A percentile compares a stretch with the other conserved stretches of the same genome.
Conservation (phyloP, 2,113 vertebrate species). For the Micronycteris hirsuta region DNA sequence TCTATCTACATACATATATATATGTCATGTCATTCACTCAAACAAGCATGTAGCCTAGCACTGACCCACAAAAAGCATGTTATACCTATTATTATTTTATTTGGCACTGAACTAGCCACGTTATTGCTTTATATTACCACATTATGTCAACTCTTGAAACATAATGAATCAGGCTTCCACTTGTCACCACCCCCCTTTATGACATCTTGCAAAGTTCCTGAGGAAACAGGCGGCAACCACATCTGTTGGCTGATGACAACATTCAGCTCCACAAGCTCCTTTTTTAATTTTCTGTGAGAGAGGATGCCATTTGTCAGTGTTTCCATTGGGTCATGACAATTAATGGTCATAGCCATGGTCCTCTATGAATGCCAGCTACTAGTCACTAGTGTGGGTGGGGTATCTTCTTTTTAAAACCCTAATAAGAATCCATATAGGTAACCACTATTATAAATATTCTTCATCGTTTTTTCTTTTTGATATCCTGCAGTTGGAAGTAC, state of each 20-base stretch:
- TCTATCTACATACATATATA: no score
- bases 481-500: background rate
- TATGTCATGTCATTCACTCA: background rate
- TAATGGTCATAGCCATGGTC: background rate
- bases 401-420: background rate
- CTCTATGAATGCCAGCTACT: background rate
- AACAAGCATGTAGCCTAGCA: background rate
- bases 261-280: background rate
- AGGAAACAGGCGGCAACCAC: slow-evolving; percentile 43
- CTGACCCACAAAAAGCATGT: background rate
- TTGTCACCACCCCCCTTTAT: slow-evolving; percentile 40
- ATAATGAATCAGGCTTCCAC: slow-evolving; percentile 35
- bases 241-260: slow-evolving; percentile 42
- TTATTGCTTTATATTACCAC: background rate
- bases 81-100: background rate
- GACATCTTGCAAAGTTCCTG: slow-evolving; percentile 50
- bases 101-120: background rate
- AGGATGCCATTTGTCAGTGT: slow-evolving; percentile 1
- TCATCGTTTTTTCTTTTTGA: background rate
- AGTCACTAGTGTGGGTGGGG: background rate
- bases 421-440: background rate
- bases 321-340: background rate
- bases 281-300: background rate
- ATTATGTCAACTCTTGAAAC: background rate
- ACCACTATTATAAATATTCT: background rate